phyloP scores from a whole-genome alignment of 2,888 invertebrate species.

The Lymantria monacha region DNA sequence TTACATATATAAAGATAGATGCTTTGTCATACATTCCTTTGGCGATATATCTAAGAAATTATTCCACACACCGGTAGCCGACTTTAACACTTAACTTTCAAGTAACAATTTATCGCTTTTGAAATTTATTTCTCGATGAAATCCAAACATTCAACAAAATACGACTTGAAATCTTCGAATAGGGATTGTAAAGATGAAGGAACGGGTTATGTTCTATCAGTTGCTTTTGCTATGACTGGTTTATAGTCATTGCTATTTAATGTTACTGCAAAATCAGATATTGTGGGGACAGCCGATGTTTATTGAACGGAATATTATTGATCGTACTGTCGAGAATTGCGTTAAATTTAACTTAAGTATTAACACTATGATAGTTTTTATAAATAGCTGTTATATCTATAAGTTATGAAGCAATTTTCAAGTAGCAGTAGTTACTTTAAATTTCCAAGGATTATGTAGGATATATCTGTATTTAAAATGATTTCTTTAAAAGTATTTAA shows the following conservation, averaged over 20 bases:
- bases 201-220: conserved; percentile 5
- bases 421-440: too few relatives aligned
- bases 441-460: too few relatives aligned
- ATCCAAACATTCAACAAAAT: conserved; percentile 37
- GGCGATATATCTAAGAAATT: too few relatives aligned
- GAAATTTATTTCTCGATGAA: conserved; percentile 64
- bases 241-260: conserved; percentile 38
- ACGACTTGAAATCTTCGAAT: conserved; percentile 13
- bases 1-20: too few relatives aligned
- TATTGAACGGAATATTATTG: conserved; percentile 27
- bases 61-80: conserved; percentile 48
- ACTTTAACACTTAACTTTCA: conserved; percentile 40
- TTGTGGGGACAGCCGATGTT: conserved; percentile 19
- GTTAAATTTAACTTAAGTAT: too few relatives aligned
- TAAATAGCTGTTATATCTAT: too few relatives aligned
- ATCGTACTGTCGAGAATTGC: conserved; percentile 13
- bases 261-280: conserved; percentile 40
- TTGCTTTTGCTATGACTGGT: conserved; percentile 18
- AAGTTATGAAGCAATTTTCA: too few relatives aligned
- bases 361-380: too few relatives aligned
- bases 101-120: conserved; percentile 63
- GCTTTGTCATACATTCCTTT: too few relatives aligned
- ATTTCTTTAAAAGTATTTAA: too few relatives aligned
- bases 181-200: conserved; percentile 4
- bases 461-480: too few relatives aligned